Percentiles rank a stretch among this genome's conserved stretches.
Evolutionary conservation across 1,140 invertebrate species (phyloP).

Genomic region (Drosophila tani): DNA sequence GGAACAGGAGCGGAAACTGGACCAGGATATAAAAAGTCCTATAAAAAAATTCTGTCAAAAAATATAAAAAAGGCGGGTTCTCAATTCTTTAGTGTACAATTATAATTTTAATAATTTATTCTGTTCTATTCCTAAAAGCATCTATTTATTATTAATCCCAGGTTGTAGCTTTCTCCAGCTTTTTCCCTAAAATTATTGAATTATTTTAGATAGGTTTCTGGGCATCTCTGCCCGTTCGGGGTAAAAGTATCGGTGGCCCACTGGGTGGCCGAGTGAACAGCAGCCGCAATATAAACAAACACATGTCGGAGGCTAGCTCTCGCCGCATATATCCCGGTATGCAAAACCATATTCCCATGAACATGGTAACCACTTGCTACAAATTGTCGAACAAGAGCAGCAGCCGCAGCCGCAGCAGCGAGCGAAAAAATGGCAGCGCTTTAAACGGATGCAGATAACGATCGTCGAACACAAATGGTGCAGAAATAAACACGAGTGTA

Average conservation of each 20-base stretch:
- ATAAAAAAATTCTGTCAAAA: no score
- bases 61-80: no score
- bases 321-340: conserved; percentile 47
- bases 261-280: conserved; percentile 63
- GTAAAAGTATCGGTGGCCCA: conserved; percentile 39
- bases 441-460: conserved; percentile 84
- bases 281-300: conserved; percentile 66
- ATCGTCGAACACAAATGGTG: conserved; percentile 83
- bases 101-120: no score
- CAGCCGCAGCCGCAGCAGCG: not conserved
- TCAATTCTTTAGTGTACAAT: no score
- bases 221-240: not conserved
- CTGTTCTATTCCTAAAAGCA: no score
- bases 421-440: conserved; percentile 59
- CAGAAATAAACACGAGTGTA: conserved; percentile 84
- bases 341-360: conserved; percentile 81
- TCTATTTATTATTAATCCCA: no score
- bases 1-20: not conserved
- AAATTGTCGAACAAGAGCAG: conserved; percentile 81
- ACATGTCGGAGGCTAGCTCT: conserved; percentile 43
- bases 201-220: not conserved
- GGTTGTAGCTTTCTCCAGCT: no score
- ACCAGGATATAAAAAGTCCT: no score
- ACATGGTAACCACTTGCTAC: conserved; percentile 83
- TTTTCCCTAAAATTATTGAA: no score